phyloP scores from a whole-genome alignment of 2,888 invertebrate genomes.

The Polydrusus cervinus region DNA sequence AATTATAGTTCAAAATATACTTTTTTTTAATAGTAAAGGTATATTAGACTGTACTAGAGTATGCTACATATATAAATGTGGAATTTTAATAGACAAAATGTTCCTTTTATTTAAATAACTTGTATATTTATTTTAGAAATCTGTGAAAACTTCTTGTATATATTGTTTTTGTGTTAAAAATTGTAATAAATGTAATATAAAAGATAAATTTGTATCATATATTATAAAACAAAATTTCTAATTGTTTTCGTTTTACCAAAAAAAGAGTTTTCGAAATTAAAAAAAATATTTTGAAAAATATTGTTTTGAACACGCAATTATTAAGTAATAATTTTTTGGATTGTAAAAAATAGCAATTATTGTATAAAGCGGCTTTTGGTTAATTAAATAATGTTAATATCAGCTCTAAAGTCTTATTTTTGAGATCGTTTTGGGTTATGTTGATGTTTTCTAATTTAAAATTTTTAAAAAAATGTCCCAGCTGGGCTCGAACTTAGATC shows the following conservation, averaged over 20 bases:
- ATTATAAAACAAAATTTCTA: constrained; percentile 31
- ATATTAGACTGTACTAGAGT: constrained; percentile 34
- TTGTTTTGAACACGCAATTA: constrained; percentile 36
- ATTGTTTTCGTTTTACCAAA: constrained; percentile 54
- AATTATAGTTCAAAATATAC: background rate
- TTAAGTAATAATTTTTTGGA: constrained; percentile 24
- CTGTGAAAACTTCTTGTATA: constrained; percentile 41
- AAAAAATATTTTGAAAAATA: constrained; percentile 14
- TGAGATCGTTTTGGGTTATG: background rate
- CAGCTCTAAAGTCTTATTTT: constrained; percentile 13
- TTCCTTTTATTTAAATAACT: constrained; percentile 49
- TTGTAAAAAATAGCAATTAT: constrained; percentile 33
- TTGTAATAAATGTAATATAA: constrained; percentile 59
- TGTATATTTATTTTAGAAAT: constrained; percentile 52
- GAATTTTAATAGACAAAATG: constrained; percentile 48
- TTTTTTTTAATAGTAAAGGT: constrained; percentile 15
- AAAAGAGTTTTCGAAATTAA: constrained; percentile 15
- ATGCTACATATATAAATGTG: constrained; percentile 11
- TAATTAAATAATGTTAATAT: constrained; percentile 31
- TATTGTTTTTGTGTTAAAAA: constrained; percentile 51
- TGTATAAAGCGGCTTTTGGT: constrained; percentile 40
- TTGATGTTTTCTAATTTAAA: background rate
- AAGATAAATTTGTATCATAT: constrained; percentile 56
- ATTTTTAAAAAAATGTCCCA: too few relatives aligned
- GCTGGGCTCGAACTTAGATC: too few relatives aligned